Evolutionary conservation across 2,888 invertebrate genomes (phyloP).

Genomic region (Tricholauxania praeusta): DNA sequence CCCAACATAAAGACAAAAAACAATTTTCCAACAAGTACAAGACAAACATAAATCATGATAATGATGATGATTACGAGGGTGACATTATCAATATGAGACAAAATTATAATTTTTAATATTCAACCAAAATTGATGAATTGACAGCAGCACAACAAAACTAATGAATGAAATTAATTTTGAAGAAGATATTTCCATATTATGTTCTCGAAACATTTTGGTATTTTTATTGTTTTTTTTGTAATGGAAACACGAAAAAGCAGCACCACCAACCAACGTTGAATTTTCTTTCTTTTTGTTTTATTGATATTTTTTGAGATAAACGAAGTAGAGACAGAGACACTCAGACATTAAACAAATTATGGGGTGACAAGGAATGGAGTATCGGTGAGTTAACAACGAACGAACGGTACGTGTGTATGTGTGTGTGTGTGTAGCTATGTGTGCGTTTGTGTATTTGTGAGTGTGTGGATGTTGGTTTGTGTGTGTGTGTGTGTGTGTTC

Average conservation of each 20-base stretch:
- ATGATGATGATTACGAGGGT: not conserved
- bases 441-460: slow-evolving; percentile 18
- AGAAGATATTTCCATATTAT: not conserved
- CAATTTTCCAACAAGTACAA: not conserved
- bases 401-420: slow-evolving; percentile 17
- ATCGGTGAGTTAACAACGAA: slow-evolving; percentile 15
- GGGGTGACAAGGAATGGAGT: not conserved
- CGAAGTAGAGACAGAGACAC: not conserved
- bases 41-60: not conserved
- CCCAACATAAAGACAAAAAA: not conserved
- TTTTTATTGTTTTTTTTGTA: slow-evolving; percentile 26
- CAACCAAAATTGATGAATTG: not conserved
- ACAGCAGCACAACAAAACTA: not conserved
- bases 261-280: slow-evolving; percentile 33
- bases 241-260: slow-evolving; percentile 28
- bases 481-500: slow-evolving; percentile 33
- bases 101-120: not conserved
- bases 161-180: too few relatives aligned
- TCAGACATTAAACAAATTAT: not conserved
- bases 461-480: slow-evolving; percentile 22
- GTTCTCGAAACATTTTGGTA: slow-evolving; percentile 15
- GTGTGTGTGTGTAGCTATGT: slow-evolving; percentile 34
- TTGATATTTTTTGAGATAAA: not conserved
- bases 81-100: not conserved
- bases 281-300: not conserved